Percentiles rank a stretch among this genome's conserved stretches.
Conservation (phyloP, 1,140 invertebrate genomes). For the Aphis craccivora region DNA sequence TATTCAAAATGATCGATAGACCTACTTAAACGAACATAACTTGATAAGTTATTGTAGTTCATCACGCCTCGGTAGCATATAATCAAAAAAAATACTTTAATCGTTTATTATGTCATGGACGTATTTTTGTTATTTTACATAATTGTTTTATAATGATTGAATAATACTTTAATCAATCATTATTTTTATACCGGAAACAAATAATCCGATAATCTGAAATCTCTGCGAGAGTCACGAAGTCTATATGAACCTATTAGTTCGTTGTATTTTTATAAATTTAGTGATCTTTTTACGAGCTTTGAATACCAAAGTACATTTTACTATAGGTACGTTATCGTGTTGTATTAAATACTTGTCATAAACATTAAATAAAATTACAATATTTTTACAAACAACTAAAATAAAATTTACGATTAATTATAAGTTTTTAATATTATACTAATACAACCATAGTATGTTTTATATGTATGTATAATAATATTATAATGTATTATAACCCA, state of each 20-base stretch:
- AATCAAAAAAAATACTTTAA: not conserved
- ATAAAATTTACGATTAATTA: not conserved
- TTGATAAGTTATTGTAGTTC: not conserved
- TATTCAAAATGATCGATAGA: not conserved
- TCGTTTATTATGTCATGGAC: not conserved
- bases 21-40: not conserved
- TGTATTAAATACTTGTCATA: not conserved
- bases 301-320: not conserved
- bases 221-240: not conserved
- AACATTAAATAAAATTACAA: not conserved
- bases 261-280: not conserved
- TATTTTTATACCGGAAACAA: not conserved
- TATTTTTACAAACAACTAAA: not conserved
- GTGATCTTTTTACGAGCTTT: not conserved
- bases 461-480: not conserved
- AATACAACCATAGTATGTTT: not conserved
- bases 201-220: not conserved
- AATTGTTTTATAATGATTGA: not conserved
- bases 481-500: too few relatives aligned
- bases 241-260: not conserved
- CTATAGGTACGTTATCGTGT: not conserved
- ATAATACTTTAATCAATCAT: not conserved
- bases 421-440: not conserved
- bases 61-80: not conserved
- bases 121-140: not conserved